phyloP scores from a whole-genome alignment of 2,113 vertebrate genomes.

The Oceanites oceanicus region DNA sequence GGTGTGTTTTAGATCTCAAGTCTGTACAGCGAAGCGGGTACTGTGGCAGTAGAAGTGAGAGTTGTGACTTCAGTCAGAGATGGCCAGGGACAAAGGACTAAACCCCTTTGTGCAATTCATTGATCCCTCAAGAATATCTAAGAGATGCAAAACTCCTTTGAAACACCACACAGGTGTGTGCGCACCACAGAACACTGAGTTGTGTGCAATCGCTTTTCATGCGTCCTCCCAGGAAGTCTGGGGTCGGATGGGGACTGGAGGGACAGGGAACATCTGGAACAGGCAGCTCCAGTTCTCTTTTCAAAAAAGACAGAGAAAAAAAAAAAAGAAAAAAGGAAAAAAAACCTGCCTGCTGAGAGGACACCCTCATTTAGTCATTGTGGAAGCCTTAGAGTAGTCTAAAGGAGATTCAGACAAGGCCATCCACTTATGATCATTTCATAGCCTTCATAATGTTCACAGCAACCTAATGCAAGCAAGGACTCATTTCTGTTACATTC shows the following conservation, averaged over 20 bases:
- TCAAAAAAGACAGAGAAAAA: background rate
- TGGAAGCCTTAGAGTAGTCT: background rate
- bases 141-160: background rate
- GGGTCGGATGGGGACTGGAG: background rate
- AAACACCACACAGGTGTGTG: background rate
- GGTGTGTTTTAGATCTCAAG: background rate
- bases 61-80: background rate
- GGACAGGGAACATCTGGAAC: background rate
- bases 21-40: background rate
- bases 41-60: background rate
- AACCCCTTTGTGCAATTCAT: background rate
- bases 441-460: background rate
- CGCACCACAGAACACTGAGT: background rate
- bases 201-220: background rate
- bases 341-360: background rate
- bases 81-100: background rate
- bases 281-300: background rate
- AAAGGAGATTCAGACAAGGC: background rate
- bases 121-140: background rate
- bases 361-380: background rate
- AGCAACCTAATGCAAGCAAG: constrained; percentile 45
- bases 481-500: constrained; percentile 49
- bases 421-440: background rate
- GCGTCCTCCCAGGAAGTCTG: background rate
- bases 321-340: background rate